phyloP scores from a whole-genome alignment of 2,888 invertebrate species.

The Scaeva pyrastri region DNA sequence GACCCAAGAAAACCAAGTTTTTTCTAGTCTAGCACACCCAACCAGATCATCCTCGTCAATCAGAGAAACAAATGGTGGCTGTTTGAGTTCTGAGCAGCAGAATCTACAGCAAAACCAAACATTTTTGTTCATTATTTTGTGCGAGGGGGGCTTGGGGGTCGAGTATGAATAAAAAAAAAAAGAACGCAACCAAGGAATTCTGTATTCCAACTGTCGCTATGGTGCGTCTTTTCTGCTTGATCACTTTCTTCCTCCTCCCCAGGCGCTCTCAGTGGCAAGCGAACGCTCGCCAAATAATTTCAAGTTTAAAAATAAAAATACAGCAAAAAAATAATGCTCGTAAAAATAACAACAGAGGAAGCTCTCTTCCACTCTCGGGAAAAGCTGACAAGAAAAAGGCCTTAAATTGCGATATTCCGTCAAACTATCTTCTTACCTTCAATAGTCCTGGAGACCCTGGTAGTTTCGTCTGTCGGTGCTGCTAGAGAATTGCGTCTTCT shows the following conservation, averaged over 20 bases:
- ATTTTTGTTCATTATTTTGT: slow-evolving; percentile 38
- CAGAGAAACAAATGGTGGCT: slow-evolving; percentile 33
- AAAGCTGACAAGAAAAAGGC: slow-evolving; percentile 28
- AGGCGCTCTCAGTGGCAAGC: slow-evolving; percentile 18
- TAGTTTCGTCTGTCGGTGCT: slow-evolving; percentile 27
- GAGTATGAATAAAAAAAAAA: slow-evolving; percentile 25
- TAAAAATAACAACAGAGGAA: slow-evolving; percentile 63
- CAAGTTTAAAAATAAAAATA: slow-evolving; percentile 72
- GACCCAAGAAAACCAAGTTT: slow-evolving; percentile 13
- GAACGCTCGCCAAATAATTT: slow-evolving; percentile 72
- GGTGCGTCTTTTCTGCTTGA: slow-evolving; percentile 44
- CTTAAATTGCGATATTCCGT: slow-evolving; percentile 40
- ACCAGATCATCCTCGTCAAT: not conserved
- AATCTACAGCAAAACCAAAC: not conserved
- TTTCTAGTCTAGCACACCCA: slow-evolving; percentile 32
- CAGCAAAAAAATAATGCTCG: slow-evolving; percentile 57
- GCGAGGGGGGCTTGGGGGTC: slow-evolving; percentile 17
- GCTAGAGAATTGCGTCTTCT: slow-evolving; percentile 1
- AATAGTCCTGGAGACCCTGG: slow-evolving; percentile 29
- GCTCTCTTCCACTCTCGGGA: slow-evolving; percentile 30
- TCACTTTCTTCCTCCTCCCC: not conserved
- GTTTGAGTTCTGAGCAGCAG: not conserved
- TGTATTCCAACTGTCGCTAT: slow-evolving; percentile 31
- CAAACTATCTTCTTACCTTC: slow-evolving; percentile 42
- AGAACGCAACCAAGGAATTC: slow-evolving; percentile 39